A percentile compares a stretch with the other conserved stretches of the same genome.
These are phyloP conservation scores for Tursiops truncatus DNA, from an alignment of 2,113 vertebrate genomes.

Conservation along the genomic window DNA sequence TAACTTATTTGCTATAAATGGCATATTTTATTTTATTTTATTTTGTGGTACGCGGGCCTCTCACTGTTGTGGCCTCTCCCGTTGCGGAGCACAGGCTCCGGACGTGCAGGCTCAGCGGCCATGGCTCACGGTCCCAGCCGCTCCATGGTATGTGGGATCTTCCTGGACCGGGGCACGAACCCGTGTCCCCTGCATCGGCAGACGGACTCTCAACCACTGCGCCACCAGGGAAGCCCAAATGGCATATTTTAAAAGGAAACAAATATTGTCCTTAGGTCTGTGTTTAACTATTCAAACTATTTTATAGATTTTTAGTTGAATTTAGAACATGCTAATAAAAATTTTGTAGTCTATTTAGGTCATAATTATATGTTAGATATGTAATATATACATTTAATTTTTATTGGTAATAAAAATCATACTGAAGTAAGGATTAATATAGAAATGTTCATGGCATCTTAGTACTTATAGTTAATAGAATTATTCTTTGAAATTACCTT, in stretches of 20 bases:
- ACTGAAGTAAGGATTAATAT: constrained; percentile 56
- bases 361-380: constrained; percentile 46
- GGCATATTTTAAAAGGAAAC: neutral
- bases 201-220: too few relatives aligned
- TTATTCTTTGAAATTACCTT: constrained; percentile 66
- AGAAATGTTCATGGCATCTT: constrained; percentile 54
- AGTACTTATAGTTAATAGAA: constrained; percentile 53
- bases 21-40: neutral
- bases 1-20: neutral
- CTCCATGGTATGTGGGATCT: too few relatives aligned
- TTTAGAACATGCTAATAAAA: constrained; percentile 39
- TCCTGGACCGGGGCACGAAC: too few relatives aligned
- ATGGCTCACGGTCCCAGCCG: too few relatives aligned
- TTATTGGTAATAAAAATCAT: constrained; percentile 70
- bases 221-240: neutral
- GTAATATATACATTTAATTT: constrained; percentile 64
- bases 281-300: constrained; percentile 48
- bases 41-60: too few relatives aligned
- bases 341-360: constrained; percentile 56
- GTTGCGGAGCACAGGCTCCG: too few relatives aligned
- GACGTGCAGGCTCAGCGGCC: too few relatives aligned
- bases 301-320: constrained; percentile 54
- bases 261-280: neutral
- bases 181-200: too few relatives aligned
- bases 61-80: too few relatives aligned